Conservation (phyloP, 2,888 invertebrate species). For the Conchocele bisecta region DNA sequence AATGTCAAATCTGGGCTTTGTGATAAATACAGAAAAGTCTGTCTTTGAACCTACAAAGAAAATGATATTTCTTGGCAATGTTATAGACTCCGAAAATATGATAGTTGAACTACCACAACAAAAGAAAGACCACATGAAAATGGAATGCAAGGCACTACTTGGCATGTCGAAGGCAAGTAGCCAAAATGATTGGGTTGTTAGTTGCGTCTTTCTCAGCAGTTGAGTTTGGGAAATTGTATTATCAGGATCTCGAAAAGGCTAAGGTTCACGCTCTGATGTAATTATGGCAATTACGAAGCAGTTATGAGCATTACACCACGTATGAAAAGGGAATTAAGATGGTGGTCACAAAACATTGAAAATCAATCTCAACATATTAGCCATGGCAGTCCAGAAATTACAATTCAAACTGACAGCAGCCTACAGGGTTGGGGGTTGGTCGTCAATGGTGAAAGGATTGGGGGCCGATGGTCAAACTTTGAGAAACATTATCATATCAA, state of each 20-base stretch:
- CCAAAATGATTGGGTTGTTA: constrained; percentile 24
- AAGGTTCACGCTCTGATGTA: constrained; percentile 5
- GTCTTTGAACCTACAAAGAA: too few species aligned
- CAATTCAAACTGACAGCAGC: background rate
- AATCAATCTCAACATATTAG: background rate
- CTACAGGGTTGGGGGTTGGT: background rate
- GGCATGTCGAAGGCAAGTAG: constrained; percentile 1
- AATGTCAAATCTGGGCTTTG: too few species aligned
- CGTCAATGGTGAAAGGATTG: background rate
- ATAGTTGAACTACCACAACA: constrained; percentile 7
- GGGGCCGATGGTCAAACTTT: background rate
- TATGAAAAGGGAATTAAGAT: constrained; percentile 3
- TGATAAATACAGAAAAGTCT: too few species aligned
- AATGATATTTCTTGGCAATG: constrained; percentile 27
- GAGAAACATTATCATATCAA: too few species aligned
- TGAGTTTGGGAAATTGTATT: constrained; percentile 24
- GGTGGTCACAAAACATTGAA: background rate
- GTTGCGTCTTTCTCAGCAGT: constrained; percentile 35
- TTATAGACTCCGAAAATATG: constrained; percentile 38
- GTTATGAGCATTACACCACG: background rate
- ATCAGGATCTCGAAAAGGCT: constrained; percentile 20
- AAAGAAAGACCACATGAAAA: background rate
- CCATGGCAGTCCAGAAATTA: background rate
- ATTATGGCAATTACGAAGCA: constrained; percentile 23
- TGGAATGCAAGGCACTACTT: constrained; percentile 4